phyloP scores from a whole-genome alignment of 2,113 vertebrate genomes.

The Corythornis vintsioides region DNA sequence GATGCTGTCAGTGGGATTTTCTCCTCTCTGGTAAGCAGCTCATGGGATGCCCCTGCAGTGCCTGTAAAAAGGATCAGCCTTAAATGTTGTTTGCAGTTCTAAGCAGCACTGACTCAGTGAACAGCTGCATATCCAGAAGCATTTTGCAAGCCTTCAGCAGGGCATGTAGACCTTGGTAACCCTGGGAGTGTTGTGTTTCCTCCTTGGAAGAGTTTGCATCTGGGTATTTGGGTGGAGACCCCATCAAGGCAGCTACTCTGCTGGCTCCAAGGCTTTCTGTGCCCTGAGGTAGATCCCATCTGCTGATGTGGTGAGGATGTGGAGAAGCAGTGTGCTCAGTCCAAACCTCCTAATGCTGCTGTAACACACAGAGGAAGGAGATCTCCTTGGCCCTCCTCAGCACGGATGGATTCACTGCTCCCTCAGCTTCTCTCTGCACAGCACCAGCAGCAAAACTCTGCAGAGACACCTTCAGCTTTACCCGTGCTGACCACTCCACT shows the following conservation, averaged over 20 bases:
- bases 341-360: neutral
- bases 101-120: neutral
- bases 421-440: neutral
- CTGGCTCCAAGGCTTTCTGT: neutral
- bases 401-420: neutral
- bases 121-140: neutral
- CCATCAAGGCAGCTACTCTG: neutral
- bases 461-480: neutral
- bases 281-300: neutral
- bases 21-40: neutral
- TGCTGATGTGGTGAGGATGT: neutral
- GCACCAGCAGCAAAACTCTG: neutral
- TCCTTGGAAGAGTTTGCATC: neutral
- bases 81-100: neutral
- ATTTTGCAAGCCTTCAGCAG: neutral
- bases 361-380: neutral
- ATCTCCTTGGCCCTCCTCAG: neutral
- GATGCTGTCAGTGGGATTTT: neutral
- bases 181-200: neutral
- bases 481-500: neutral
- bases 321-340: neutral
- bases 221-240: neutral
- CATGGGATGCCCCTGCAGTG: neutral
- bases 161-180: neutral
- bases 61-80: constrained; percentile 53